Evolutionary conservation across 2,113 vertebrate species (phyloP).

Genomic region (Notarius quadriscutis): DNA sequence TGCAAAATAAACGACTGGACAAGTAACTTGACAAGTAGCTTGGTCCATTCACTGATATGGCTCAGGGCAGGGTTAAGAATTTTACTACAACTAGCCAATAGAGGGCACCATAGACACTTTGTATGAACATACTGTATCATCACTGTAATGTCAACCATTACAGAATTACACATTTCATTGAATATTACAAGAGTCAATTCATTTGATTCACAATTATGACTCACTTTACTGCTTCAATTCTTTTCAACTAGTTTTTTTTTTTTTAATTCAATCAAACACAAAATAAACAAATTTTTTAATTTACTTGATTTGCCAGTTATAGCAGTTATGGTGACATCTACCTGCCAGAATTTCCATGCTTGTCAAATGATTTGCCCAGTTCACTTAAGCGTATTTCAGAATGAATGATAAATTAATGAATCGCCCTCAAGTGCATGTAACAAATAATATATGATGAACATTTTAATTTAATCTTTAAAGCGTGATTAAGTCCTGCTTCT

Average conservation of each 20-base stretch:
- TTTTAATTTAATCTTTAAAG: background rate
- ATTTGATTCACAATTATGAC: background rate
- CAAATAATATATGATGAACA: background rate
- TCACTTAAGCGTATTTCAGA: background rate
- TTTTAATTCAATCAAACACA: background rate
- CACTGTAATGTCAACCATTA: background rate
- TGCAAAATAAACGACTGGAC: background rate
- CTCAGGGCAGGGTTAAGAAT: background rate
- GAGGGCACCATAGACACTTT: background rate
- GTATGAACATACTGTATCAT: background rate
- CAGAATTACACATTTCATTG: background rate
- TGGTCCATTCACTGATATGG: background rate
- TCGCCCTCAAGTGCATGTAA: background rate
- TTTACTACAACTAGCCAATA: background rate
- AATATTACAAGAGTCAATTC: background rate
- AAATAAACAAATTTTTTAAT: background rate
- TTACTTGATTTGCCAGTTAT: background rate
- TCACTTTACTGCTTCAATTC: background rate
- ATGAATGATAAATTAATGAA: background rate
- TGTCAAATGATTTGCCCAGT: too few species aligned
- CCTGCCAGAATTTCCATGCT: background rate
- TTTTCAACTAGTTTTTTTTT: background rate
- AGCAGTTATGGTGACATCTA: background rate
- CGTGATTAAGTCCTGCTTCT: slow-evolving; percentile 37
- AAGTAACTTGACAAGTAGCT: background rate